Evolutionary conservation across 37 sponge, comb jelly and placozoan genomes (phyloP).

Genomic region (Haliclona indistincta): DNA sequence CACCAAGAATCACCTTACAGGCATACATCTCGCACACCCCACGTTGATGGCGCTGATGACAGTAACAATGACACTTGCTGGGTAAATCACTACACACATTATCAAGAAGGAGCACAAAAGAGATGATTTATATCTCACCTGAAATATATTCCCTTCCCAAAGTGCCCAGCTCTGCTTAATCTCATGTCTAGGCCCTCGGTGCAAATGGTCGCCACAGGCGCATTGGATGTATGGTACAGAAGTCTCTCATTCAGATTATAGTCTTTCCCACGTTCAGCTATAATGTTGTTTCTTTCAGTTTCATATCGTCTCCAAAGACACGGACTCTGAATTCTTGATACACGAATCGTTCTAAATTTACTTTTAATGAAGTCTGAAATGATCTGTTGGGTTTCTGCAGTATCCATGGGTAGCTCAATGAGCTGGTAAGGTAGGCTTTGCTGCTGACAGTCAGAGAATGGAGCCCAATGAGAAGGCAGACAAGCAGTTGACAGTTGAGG

Average conservation of each 20-base stretch:
- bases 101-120: neutral
- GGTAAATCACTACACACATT: constrained; percentile 65
- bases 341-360: constrained; percentile 19
- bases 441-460: no score
- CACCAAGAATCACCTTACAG: constrained; percentile 75
- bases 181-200: constrained; percentile 77
- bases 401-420: constrained; percentile 15
- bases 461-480: no score
- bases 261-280: constrained; percentile 1
- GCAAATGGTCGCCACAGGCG: constrained; percentile 45
- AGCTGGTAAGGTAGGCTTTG: no score
- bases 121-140: constrained; percentile 38
- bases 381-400: no score
- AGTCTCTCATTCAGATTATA: constrained; percentile 50
- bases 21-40: constrained; percentile 37
- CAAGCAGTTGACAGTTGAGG: no score
- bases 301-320: constrained; percentile 56
- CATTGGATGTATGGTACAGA: constrained; percentile 67
- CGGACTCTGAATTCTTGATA: constrained; percentile 65
- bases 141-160: constrained; percentile 84
- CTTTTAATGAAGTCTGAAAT: no score
- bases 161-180: constrained; percentile 52
- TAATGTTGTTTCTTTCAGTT: constrained; percentile 55
- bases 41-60: constrained; percentile 2
- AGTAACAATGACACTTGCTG: constrained; percentile 68